These are phyloP conservation scores for Eurytoma adleriae DNA, from an alignment of 2,888 invertebrate genomes.

Conservation along the genomic window DNA sequence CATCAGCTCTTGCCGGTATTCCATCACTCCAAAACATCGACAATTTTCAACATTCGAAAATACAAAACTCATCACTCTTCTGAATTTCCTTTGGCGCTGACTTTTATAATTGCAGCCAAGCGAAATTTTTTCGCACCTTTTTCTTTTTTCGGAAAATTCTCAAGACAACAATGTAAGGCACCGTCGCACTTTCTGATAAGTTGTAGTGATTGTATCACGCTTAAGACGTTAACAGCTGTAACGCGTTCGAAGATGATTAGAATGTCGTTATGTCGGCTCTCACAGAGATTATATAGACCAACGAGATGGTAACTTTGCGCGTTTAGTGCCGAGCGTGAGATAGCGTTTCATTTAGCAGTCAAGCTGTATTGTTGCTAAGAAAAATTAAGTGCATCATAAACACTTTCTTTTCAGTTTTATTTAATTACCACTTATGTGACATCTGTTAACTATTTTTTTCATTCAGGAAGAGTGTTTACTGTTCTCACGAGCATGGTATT, in stretches of 20 bases:
- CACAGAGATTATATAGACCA: constrained; percentile 10
- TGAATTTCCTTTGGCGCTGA: not conserved
- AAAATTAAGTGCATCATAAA: constrained; percentile 38
- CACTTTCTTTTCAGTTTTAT: constrained; percentile 25
- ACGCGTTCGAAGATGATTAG: constrained; percentile 12
- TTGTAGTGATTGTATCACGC: not conserved
- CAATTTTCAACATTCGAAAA: constrained; percentile 29
- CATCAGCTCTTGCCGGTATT: not conserved
- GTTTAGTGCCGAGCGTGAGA: constrained; percentile 33
- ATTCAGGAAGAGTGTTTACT: not conserved
- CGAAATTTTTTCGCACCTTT: constrained; percentile 2
- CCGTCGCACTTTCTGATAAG: constrained; percentile 8
- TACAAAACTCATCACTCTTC: constrained; percentile 23
- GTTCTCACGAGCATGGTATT: not conserved
- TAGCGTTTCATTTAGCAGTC: constrained; percentile 16
- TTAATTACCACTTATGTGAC: constrained; percentile 8
- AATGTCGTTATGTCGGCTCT: constrained; percentile 28
- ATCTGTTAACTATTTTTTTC: not conserved
- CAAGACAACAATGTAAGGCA: not conserved
- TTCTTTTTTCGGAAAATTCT: not conserved
- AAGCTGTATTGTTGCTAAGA: constrained; percentile 25
- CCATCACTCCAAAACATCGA: not conserved
- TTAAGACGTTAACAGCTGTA: constrained; percentile 1
- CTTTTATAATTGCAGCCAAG: constrained; percentile 25
- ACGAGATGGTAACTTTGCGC: too few species aligned